Evolutionary conservation across 2,888 invertebrate species (phyloP), one percentile per base, ranked within the genome.

Genomic region (Coecobrya sp.): DNA sequence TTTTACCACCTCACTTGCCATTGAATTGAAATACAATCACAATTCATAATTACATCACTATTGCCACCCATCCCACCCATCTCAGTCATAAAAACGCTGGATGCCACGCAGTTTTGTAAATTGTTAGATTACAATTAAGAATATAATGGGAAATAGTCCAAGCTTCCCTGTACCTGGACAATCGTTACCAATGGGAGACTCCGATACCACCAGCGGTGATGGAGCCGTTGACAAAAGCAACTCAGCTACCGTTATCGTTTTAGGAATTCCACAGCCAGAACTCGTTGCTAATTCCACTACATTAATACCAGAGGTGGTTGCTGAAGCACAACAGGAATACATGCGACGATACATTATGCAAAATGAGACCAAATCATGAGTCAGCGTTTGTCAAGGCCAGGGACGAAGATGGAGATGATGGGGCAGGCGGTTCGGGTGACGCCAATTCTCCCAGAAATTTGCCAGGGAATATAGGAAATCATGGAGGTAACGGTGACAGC

Each of bases 401-500:
- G 16, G n/a, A 27, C 27, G 27, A 19, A 5, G 27, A 0, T 70
- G 68, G 68, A 70, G 59, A 19, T 19, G 59, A 19, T 59, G 19
- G 22, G 22, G 1, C 59, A 8, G 59, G 36, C 2, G 68, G 68
- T 70, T 2, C 16, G 0, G n/a, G 27, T 27, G 19, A 1, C 19
- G 19, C 59, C 2, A 22, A 1, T 1, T 2, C 19, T 4, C n/a
- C 59, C n/a, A 22, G 62, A 19, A 62, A 25, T 62, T 16, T 42
- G 16, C 45, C 76, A n/a, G n/a, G n/a, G n/a, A n/a, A n/a, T n/a
- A n/a, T n/a, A n/a, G 19, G n/a, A n/a, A 73, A 73, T 73, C 45
- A 42, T 73, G 76, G 76, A 16, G 68, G 68, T 3, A 62, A 42
- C 22, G 84, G 55, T 3, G 82, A 45, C 0, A 79, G 49, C 13